These are phyloP conservation scores for Xylophagus ater DNA, from an alignment of 2,888 invertebrate species.

Conservation along the genomic window DNA sequence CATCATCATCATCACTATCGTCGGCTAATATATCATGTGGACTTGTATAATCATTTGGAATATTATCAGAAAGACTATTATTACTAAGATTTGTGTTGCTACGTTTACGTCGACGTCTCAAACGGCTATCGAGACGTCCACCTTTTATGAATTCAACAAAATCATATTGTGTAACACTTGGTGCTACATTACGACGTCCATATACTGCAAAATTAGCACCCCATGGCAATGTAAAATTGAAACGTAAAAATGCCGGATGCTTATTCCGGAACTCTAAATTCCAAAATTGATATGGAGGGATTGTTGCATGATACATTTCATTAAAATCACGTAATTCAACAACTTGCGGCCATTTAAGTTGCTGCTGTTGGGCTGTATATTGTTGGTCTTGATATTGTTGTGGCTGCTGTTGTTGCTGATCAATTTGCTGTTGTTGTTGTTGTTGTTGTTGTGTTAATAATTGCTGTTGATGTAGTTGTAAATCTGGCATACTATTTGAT, in stretches of 20 bases:
- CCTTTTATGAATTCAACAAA: slow-evolving; percentile 90
- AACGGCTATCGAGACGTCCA: slow-evolving; percentile 65
- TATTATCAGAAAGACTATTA: not conserved
- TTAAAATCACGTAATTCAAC: slow-evolving; percentile 76
- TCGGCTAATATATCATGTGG: slow-evolving; percentile 9
- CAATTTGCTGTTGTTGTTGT: slow-evolving; percentile 25
- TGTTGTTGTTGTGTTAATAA: slow-evolving; percentile 43
- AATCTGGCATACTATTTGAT: slow-evolving; percentile 32
- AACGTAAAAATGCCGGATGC: slow-evolving; percentile 76
- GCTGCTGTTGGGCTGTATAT: slow-evolving; percentile 51
- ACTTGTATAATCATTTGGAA: not conserved
- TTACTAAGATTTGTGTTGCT: not conserved
- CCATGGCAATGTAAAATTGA: slow-evolving; percentile 85
- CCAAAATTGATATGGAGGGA: slow-evolving; percentile 88
- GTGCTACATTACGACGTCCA: slow-evolving; percentile 86
- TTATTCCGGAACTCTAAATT: slow-evolving; percentile 86
- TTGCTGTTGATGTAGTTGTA: slow-evolving; percentile 41
- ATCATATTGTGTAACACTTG: slow-evolving; percentile 94
- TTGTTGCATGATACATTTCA: slow-evolving; percentile 69
- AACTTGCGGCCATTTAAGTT: slow-evolving; percentile 62
- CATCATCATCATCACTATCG: slow-evolving; percentile 28
- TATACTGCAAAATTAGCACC: slow-evolving; percentile 92
- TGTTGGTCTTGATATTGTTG: slow-evolving; percentile 43
- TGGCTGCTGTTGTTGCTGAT: slow-evolving; percentile 29
- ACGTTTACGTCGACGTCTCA: slow-evolving; percentile 40